Conservation (phyloP, 2,797 vertebrate genomes). For the Neosalanx taihuensis region DNA sequence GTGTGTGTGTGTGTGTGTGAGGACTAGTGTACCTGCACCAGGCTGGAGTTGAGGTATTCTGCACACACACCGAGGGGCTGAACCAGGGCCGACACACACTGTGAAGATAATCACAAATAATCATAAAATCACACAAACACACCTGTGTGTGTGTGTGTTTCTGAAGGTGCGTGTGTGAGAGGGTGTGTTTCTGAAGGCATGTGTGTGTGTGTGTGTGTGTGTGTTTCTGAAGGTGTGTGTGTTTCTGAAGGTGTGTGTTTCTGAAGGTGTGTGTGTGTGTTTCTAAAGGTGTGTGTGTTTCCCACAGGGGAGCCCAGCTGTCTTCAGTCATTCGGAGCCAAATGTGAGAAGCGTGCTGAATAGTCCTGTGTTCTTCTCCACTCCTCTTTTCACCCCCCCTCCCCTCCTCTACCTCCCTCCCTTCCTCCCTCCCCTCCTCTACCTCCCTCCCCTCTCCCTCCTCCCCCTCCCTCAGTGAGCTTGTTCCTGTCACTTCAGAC, state of each 20-base stretch:
- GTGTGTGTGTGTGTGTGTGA: neutral
- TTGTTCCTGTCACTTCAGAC: neutral
- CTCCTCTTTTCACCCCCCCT: slow-evolving; percentile 27
- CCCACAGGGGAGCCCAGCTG: slow-evolving; percentile 39
- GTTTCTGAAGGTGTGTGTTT: slow-evolving; percentile 1
- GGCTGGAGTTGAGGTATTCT: slow-evolving; percentile 92
- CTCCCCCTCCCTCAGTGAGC: neutral
- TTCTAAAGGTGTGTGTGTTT: slow-evolving; percentile 7
- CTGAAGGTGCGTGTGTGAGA: neutral
- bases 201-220: no score
- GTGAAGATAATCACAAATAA: slow-evolving; percentile 4
- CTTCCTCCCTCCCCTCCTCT: slow-evolving; percentile 30
- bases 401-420: slow-evolving; percentile 27
- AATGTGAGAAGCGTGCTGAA: slow-evolving; percentile 47
- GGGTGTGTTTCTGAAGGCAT: no score
- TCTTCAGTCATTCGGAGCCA: slow-evolving; percentile 48
- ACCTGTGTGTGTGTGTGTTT: neutral
- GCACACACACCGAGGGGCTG: slow-evolving; percentile 97
- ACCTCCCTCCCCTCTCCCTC: slow-evolving; percentile 37
- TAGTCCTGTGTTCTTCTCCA: slow-evolving; percentile 35
- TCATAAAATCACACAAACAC: neutral
- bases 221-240: neutral
- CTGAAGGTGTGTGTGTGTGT: neutral
- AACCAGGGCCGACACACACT: slow-evolving; percentile 94
- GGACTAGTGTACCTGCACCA: slow-evolving; percentile 84